Base-by-base conservation (phyloP, 2,113 vertebrate genomes). In the Syngnathus floridae region DNA sequence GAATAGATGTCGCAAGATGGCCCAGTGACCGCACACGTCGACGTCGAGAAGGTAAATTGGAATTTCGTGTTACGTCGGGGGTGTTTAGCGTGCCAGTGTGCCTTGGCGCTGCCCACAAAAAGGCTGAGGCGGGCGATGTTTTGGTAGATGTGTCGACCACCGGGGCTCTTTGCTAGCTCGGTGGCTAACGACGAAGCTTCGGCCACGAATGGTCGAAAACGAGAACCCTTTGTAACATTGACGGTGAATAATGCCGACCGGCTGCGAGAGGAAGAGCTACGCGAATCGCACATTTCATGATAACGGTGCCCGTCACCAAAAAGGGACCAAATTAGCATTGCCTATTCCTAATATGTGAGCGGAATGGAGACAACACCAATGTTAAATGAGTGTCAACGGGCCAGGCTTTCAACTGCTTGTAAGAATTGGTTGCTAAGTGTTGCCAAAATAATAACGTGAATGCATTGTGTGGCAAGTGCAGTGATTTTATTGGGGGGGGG, bases 1-100 rank as follows among this genome's bases (percentile, higher is more conserved):
- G 74, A 78, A 64, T 16, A 46, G 11, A 54, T 21, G 8, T 35
- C 58, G 11, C 49, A 72, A 71, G 71, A 85, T 85, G 84, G 49
- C 35, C 52, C 38, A 62, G 19, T 85, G 83, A 73, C 2, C 65
- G 14, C 26, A 26, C 49, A 2, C n/a, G 62, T 80, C 78, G 80
- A 86, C 76, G 64, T 64, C 66, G 55, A 82, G 69, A 70, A 85
- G 83, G 87, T 88, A 89, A 12, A 0, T 54, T 41, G 19, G 1
- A 14, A 67, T 76, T 69, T 49, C 22, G 26, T n/a, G 38, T 48
- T 17, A 12, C 52, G 12, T 67, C 66, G 4, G 4, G 7, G 66
- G 7, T 58, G 21, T 55, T 66, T 71, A 69, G 65, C 2, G 16
- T 9, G 57, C 13, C 2, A 57, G 52, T 13, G 13, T 35, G 43